phyloP scores from a whole-genome alignment of 2,888 invertebrate species.

The Ernsta delagoae region DNA sequence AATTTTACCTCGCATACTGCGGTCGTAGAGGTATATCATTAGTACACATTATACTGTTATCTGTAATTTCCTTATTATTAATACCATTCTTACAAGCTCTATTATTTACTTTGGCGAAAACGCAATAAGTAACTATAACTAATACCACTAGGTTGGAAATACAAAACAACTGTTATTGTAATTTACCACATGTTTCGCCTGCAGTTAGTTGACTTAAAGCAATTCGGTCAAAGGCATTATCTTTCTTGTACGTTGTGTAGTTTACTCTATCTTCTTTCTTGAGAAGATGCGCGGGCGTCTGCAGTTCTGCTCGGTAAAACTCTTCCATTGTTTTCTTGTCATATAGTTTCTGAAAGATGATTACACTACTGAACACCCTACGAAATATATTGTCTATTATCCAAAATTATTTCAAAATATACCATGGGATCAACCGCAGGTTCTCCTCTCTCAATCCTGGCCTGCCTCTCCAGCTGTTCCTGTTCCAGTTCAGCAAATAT shows the following conservation, averaged over 20 bases:
- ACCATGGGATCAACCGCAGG: constrained; percentile 77
- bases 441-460: constrained; percentile 73
- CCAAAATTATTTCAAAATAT: constrained; percentile 12
- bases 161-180: no score
- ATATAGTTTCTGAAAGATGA: constrained; percentile 64
- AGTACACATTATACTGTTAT: no score
- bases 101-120: no score
- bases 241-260: constrained; percentile 62
- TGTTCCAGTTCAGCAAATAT: constrained; percentile 71
- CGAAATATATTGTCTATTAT: no score
- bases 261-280: constrained; percentile 52
- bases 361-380: no score
- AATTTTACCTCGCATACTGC: no score
- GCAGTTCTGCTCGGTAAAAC: constrained; percentile 58
- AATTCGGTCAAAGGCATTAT: constrained; percentile 70
- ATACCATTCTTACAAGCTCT: no score
- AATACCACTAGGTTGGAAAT: no score
- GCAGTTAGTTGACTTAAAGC: constrained; percentile 72
- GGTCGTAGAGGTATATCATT: no score
- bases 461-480: constrained; percentile 67
- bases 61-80: neutral
- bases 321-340: constrained; percentile 68
- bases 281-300: constrained; percentile 59
- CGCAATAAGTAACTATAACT: no score
- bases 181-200: constrained; percentile 65